phyloP scores from a whole-genome alignment of 1,140 invertebrate species.

The Drosophila hydei region DNA sequence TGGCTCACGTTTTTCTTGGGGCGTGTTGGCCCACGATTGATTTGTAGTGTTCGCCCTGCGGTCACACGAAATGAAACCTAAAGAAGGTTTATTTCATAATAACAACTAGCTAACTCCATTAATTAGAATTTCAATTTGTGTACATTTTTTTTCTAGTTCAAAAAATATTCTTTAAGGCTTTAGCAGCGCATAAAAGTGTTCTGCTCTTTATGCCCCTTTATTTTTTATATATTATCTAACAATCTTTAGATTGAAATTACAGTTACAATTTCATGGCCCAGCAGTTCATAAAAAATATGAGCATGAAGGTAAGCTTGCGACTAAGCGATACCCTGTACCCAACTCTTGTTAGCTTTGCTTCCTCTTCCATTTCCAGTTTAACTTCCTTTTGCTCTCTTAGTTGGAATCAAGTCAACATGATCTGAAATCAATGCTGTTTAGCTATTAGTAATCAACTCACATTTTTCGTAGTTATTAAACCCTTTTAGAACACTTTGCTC shows the following conservation, averaged over 20 bases:
- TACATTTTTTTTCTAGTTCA: no score
- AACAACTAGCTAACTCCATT: background rate
- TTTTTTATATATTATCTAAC: slow-evolving; percentile 4
- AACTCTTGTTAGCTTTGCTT: no score
- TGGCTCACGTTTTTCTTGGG: slow-evolving; percentile 6
- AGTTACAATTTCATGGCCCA: background rate
- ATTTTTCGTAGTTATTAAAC: background rate
- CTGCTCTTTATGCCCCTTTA: background rate
- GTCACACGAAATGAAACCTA: background rate
- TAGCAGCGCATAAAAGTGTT: slow-evolving; percentile 5
- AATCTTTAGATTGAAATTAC: slow-evolving; percentile 4
- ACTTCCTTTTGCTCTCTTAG: no score
- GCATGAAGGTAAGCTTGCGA: no score
- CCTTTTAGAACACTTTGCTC: background rate
- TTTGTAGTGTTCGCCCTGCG: slow-evolving; percentile 9
- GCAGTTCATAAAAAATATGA: background rate
- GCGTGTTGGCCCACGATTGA: slow-evolving; percentile 41
- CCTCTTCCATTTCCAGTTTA: no score
- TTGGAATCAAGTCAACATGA: no score
- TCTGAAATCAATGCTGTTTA: no score
- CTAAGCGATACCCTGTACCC: no score
- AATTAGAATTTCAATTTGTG: no score
- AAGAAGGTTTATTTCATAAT: background rate
- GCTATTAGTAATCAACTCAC: no score
- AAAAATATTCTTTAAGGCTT: background rate